Conservation (phyloP, 2,113 vertebrate genomes). For the Passer domesticus region DNA sequence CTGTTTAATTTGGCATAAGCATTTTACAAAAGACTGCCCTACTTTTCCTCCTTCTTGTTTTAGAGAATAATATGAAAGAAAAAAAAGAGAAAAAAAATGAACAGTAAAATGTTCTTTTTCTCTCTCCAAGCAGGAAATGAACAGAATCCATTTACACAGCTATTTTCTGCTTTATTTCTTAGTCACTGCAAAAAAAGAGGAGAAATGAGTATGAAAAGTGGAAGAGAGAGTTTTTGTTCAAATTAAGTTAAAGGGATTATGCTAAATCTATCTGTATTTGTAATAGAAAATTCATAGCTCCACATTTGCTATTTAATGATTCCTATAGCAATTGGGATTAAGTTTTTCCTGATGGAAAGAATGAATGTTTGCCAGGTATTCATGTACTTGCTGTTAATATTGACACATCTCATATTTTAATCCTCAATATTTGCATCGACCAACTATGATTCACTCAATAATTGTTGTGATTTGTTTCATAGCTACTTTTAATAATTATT, state of each 20-base stretch:
- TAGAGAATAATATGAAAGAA: background rate
- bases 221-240: background rate
- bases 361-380: background rate
- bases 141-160: background rate
- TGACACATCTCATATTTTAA: background rate
- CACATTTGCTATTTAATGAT: background rate
- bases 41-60: conserved; percentile 9
- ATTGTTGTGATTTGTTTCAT: background rate
- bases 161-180: background rate
- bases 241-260: background rate
- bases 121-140: background rate
- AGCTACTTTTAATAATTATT: background rate
- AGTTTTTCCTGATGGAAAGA: background rate
- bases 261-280: background rate
- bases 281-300: background rate
- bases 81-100: background rate
- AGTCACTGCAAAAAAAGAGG: background rate
- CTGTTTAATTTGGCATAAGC: background rate
- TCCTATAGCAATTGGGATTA: background rate
- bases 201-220: background rate
- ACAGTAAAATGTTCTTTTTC: background rate
- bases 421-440: background rate
- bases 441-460: background rate
- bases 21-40: background rate
- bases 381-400: background rate